Evolutionary conservation across 2,113 vertebrate genomes (phyloP).

Genomic region (Semicossyphus pulcher): DNA sequence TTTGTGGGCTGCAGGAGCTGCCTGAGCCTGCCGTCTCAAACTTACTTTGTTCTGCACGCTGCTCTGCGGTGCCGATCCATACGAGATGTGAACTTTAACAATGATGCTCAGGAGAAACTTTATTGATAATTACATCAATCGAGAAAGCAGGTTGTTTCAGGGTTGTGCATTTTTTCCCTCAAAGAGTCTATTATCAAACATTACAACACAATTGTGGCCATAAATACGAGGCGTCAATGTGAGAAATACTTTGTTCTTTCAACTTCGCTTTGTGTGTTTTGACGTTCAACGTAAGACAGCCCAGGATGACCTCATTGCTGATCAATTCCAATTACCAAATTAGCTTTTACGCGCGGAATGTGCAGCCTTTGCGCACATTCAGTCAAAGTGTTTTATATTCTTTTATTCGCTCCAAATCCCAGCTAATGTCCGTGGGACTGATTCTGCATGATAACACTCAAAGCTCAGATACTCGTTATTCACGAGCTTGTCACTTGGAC

Average conservation of each 20-base stretch:
- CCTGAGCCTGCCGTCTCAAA: conserved; percentile 62
- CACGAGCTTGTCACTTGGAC: conserved; percentile 42
- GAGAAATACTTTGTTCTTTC: too few relatives aligned
- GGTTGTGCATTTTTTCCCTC: not conserved
- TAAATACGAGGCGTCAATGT: too few relatives aligned
- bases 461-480: conserved; percentile 35
- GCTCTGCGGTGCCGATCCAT: not conserved
- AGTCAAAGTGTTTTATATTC: not conserved
- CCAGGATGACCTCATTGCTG: conserved; percentile 27
- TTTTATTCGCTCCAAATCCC: not conserved
- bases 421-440: not conserved
- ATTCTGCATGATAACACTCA: conserved; percentile 18
- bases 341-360: conserved; percentile 49
- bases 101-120: not conserved
- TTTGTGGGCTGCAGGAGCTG: conserved; percentile 74
- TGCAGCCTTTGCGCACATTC: conserved; percentile 20
- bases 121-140: not conserved
- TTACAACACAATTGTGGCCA: not conserved
- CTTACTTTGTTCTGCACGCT: conserved; percentile 59
- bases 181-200: not conserved
- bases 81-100: conserved; percentile 17
- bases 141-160: not conserved
- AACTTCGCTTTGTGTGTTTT: not conserved
- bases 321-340: conserved; percentile 28
- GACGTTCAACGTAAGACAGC: not conserved